Base-by-base conservation (phyloP, 2,888 invertebrate species). In the Tetanocera ferruginea region DNA sequence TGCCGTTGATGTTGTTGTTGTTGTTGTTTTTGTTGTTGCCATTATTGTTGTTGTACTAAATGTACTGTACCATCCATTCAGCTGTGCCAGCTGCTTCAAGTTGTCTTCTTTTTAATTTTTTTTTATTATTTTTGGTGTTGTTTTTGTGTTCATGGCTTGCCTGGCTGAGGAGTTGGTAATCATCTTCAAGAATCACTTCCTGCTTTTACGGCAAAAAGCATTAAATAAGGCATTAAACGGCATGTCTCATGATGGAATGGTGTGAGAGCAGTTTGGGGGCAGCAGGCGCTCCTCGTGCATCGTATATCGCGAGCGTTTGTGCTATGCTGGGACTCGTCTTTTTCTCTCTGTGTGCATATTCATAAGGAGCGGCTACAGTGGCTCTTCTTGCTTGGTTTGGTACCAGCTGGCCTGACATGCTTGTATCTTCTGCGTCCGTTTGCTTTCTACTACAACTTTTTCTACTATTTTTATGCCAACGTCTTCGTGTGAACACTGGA, bases 151-250 rank as follows among this genome's bases (percentile, higher is more conserved):
- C 43, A 43, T 43, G 14, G 43, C 43, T 52, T 52, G 23, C 72
- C 17, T 72, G 60, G 43, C 37, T 57, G 72, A 43, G 2, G 17
- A 52, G 72, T n/a, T 17, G 62, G 49, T 11, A 43, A 55, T 62
- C 62, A 55, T 60, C 73, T 73, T 73, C 25, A 72, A 73, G 73
- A 60, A 73, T 73, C 60, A 62, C 73, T 73, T 73, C 73, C 73
- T 73, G 73, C 73, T 62, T 62, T 49, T 73, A 34, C 49, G 62
- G 25, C 37, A 62, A 23, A 23, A 62, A 25, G 60, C 62, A 73
- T 73, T 73, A 73, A 73, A 73, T 73, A 62, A 37, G 62, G 43
- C 73, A 43, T 60, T 17, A 49, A 23, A 34, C 11, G 14, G 55
- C 25, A 51, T 19, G 60, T 28, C 17, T n/a, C 23, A 37, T 37